Evolutionary conservation across 2,797 vertebrate genomes (phyloP).

Genomic region (Diplodus puntazzo): DNA sequence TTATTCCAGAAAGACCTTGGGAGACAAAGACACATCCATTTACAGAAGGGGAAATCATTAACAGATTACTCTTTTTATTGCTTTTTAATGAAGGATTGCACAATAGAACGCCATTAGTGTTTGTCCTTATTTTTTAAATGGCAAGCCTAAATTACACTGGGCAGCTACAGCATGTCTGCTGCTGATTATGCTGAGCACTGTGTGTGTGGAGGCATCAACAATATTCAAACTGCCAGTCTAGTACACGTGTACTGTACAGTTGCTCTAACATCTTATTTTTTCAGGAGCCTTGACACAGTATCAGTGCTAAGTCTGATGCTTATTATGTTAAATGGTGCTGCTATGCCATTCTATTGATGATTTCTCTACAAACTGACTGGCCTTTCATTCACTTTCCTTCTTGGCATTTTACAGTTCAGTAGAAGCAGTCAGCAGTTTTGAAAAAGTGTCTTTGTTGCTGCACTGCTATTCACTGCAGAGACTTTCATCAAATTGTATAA

Average conservation of each 20-base stretch:
- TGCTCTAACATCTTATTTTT: conserved; percentile 59
- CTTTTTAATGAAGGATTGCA: conserved; percentile 70
- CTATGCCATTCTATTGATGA: conserved; percentile 55
- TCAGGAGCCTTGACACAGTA: conserved; percentile 51
- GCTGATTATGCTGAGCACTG: conserved; percentile 45
- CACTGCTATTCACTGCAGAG: conserved; percentile 20
- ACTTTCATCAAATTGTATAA: not conserved
- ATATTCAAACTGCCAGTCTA: conserved; percentile 5
- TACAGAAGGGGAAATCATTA: conserved; percentile 64
- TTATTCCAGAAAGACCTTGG: conserved; percentile 71
- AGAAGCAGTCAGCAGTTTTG: conserved; percentile 58
- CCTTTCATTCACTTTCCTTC: conserved; percentile 39
- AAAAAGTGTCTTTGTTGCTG: conserved; percentile 19
- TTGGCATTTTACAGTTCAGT: conserved; percentile 54
- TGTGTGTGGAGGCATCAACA: conserved; percentile 27
- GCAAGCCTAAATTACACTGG: conserved; percentile 42
- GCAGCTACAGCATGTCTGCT: conserved; percentile 30
- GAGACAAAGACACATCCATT: conserved; percentile 70
- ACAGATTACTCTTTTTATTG: conserved; percentile 64
- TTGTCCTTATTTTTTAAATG: conserved; percentile 51
- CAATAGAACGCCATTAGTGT: conserved; percentile 51
- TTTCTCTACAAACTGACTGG: conserved; percentile 47
- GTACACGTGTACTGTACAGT: conserved; percentile 8
- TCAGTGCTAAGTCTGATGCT: conserved; percentile 52
- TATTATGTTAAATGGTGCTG: conserved; percentile 65